Conservation (phyloP, 2,797 vertebrate species). For the Steatocranus sp. region DNA sequence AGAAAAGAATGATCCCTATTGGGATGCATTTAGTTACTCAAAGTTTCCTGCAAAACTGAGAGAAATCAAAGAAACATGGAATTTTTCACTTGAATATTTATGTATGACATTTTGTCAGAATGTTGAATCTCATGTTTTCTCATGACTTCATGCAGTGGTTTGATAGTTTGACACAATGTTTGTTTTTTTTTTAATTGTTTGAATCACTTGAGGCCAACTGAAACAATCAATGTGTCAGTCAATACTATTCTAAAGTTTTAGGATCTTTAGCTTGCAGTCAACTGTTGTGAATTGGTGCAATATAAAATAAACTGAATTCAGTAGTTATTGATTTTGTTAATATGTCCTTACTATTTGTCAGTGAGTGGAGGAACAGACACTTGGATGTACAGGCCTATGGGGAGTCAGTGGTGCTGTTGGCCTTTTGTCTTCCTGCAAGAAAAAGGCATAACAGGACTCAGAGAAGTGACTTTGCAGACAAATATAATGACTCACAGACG, state of each 20-base stretch:
- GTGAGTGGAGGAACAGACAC: background rate
- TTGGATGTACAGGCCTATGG: rapidly evolving
- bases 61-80: background rate
- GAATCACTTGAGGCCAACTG: background rate
- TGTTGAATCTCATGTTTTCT: background rate
- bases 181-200: background rate
- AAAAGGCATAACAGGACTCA: background rate
- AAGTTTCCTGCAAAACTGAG: background rate
- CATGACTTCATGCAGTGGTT: background rate
- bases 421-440: background rate
- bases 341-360: background rate
- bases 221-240: background rate
- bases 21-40: background rate
- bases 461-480: background rate
- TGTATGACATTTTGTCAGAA: background rate
- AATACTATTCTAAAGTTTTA: background rate
- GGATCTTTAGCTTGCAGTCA: background rate
- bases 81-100: background rate
- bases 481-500: slow-evolving; percentile 19
- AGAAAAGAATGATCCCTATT: background rate
- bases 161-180: background rate
- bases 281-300: background rate
- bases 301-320: background rate
- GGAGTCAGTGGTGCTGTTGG: background rate
- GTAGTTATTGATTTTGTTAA: background rate